These are phyloP conservation scores for Pseudoips prasinana DNA, from an alignment of 2,888 invertebrate species.

Conservation along the genomic window DNA sequence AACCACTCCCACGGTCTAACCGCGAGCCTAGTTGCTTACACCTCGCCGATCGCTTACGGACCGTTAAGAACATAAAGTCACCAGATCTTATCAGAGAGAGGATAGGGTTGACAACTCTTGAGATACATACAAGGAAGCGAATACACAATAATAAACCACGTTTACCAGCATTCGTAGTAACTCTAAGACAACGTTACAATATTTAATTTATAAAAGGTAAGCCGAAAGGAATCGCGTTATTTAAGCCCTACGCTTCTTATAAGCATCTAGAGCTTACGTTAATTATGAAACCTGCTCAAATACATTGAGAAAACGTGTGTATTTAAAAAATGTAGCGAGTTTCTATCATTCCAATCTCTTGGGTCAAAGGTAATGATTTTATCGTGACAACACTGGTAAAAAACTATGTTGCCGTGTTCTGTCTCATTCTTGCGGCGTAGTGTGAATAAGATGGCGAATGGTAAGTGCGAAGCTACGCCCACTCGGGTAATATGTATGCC, in stretches of 20 bases:
- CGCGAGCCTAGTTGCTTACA: too few relatives aligned
- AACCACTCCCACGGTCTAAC: too few relatives aligned
- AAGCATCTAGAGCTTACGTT: not conserved
- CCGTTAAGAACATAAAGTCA: too few relatives aligned
- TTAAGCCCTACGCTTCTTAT: not conserved
- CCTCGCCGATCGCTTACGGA: too few relatives aligned
- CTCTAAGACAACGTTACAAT: too few relatives aligned
- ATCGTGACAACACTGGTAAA: conserved; percentile 49
- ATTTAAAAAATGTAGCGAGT: conserved; percentile 10
- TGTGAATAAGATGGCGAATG: conserved; percentile 46
- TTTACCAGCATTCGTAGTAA: too few relatives aligned
- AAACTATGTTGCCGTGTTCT: conserved; percentile 30
- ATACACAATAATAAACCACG: too few relatives aligned
- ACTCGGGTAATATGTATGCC: conserved; percentile 44
- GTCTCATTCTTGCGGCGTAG: conserved; percentile 42
- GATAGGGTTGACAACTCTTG: too few relatives aligned
- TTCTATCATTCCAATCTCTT: conserved; percentile 26
- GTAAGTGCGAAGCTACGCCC: conserved; percentile 41
- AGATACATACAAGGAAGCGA: too few relatives aligned
- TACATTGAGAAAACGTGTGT: not conserved
- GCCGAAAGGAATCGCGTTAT: too few relatives aligned
- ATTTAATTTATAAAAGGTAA: too few relatives aligned
- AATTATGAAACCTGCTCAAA: not conserved
- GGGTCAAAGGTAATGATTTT: conserved; percentile 66
- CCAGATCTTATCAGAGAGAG: too few relatives aligned